Base-by-base conservation (phyloP, 1,140 invertebrate genomes). In the Cotesia glomerata region DNA sequence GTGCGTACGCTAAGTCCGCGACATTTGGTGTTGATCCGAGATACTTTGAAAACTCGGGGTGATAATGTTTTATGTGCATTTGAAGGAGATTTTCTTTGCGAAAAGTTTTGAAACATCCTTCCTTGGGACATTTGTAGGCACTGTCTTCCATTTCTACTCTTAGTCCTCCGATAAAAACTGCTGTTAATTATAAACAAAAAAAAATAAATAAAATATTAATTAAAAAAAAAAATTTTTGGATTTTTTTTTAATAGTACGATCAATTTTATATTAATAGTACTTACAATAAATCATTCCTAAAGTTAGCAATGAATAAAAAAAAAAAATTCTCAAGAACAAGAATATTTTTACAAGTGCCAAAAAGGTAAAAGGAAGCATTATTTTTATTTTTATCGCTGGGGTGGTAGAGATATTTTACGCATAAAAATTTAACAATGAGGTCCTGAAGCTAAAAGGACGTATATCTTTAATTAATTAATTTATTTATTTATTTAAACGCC, bases 31-130 rank as follows among this genome's bases (percentile, higher is more conserved):
- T 94, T 5, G 89, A 90, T 5, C 93, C 93, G 52, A 95, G 83
- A 81, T 92, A 91, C 79, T 94, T 91, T 0, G 90, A 91, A 74
- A 93, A 89, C 75, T 95, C 94, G 1, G 91, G 90, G 86, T 97
- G 95, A 80, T 96, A 96, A 84, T 96, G 95, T 77, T 96, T 95
- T n/a, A 96, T 92, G 78, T 97, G 95, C 91, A 96, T 96, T 83
- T 93, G 91, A 2, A 97, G 85, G 34, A 97, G 89, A 77, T 94
- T 95, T 79, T 97, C 95, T 81, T 96, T 97, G 16, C 96, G 89
- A 82, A 97, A 97, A 73, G 92, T 93, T 86, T 98, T 98, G 11
- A 89, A 90, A 81, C 96, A 98, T 4, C 91, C 92, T 68, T 93
- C 91, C 67, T 94, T 92, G 0, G 93, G 93, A 85, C 96, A 98